phyloP scores from a whole-genome alignment of 2,888 invertebrate species.

The Epistrophe eligans region DNA sequence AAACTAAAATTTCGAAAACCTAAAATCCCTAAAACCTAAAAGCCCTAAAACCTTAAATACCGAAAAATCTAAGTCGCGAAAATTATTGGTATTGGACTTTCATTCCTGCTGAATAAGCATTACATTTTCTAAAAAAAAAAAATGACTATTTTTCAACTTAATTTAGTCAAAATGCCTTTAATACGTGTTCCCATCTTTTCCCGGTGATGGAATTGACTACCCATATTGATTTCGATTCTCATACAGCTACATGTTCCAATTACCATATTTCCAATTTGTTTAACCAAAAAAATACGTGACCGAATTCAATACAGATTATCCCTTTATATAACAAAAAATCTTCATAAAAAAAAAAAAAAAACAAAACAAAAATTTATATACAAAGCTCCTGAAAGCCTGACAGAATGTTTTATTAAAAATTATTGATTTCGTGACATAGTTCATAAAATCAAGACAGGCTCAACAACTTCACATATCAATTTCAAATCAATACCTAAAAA shows the following conservation, averaged over 20 bases:
- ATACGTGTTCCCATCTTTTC: neutral
- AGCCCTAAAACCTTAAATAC: too few relatives aligned
- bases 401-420: conserved; percentile 74
- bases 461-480: conserved; percentile 71
- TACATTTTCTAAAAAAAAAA: neutral
- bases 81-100: too few relatives aligned
- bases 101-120: too few relatives aligned
- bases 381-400: conserved; percentile 23
- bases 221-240: conserved; percentile 27
- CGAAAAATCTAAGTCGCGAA: too few relatives aligned
- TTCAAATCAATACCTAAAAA: conserved; percentile 56
- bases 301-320: conserved; percentile 60
- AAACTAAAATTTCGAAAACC: too few relatives aligned
- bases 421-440: conserved; percentile 75
- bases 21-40: too few relatives aligned
- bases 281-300: conserved; percentile 57
- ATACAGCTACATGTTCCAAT: conserved; percentile 52
- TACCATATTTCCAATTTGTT: conserved; percentile 56
- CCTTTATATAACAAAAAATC: conserved; percentile 25
- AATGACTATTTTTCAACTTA: neutral
- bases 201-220: neutral
- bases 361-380: neutral
- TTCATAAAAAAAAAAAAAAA: conserved; percentile 7
- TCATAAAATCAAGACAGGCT: conserved; percentile 74
- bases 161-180: neutral